A percentile compares a stretch with the other conserved stretches of the same genome.
phyloP scores from a whole-genome alignment of 1,140 invertebrate genomes.

The Babylonia areolata region DNA sequence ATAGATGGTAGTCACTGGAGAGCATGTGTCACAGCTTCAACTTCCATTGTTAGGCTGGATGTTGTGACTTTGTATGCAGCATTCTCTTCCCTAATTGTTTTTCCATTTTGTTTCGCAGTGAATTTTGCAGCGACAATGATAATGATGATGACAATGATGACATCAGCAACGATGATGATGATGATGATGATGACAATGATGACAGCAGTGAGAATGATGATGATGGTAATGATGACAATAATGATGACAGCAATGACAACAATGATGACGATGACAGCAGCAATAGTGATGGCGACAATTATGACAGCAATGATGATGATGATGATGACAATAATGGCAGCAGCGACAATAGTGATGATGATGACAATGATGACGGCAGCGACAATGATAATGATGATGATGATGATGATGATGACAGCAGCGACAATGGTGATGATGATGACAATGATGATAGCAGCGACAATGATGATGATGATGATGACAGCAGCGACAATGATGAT shows the following conservation, averaged over 20 bases:
- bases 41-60: no score
- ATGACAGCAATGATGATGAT: no score
- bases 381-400: conserved; percentile 5
- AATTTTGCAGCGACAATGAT: no score
- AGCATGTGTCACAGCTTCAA: no score
- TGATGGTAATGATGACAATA: background rate
- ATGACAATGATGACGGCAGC: background rate
- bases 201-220: background rate
- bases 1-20: no score
- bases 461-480: conserved; percentile 12
- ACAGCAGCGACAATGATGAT: background rate
- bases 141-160: conserved; percentile 3
- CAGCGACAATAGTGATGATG: no score
- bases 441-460: conserved; percentile 1
- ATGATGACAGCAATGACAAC: background rate
- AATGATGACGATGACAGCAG: background rate
- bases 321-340: conserved; percentile 13
- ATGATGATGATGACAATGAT: background rate
- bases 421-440: conserved; percentile 23
- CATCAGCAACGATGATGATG: background rate
- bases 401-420: background rate
- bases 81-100: no score
- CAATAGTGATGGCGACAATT: no score
- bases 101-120: no score
- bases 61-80: no score